Conservation (phyloP, 2,113 vertebrate species). For the Spheniscus mendiculus region DNA sequence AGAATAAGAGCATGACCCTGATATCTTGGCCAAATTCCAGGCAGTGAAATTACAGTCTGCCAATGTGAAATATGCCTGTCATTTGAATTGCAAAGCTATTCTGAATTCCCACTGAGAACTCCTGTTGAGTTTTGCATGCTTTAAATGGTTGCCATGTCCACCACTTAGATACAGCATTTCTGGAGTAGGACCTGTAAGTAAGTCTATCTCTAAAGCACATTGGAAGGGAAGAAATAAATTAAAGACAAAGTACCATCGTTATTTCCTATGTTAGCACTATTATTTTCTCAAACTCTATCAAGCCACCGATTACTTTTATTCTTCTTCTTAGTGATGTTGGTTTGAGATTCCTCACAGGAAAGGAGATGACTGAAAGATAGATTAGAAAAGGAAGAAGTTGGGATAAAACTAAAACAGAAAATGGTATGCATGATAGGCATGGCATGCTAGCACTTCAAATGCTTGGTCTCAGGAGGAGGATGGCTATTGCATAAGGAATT, state of each 20-base stretch:
- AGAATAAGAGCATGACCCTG: not conserved
- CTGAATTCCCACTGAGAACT: not conserved
- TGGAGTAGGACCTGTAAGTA: not conserved
- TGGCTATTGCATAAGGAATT: not conserved
- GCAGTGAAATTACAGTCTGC: constrained; percentile 8
- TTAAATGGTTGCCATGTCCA: not conserved
- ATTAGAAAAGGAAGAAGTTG: not conserved
- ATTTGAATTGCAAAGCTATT: not conserved
- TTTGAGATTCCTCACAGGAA: not conserved
- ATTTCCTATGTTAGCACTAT: not conserved
- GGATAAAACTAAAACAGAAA: not conserved
- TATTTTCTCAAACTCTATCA: not conserved
- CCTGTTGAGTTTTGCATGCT: not conserved
- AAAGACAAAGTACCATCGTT: not conserved
- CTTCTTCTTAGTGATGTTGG: not conserved
- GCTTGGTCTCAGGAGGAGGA: not conserved
- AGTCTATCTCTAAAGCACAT: not conserved
- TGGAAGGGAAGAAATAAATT: not conserved
- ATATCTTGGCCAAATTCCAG: constrained; percentile 14
- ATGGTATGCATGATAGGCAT: not conserved
- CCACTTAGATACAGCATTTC: not conserved
- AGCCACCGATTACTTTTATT: not conserved
- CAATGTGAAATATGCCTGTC: constrained; percentile 5
- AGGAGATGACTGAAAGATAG: not conserved
- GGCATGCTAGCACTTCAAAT: not conserved